A percentile compares a stretch with the other conserved stretches of the same genome.
These are phyloP conservation scores for Euproctis similis DNA, from an alignment of 2,888 invertebrate genomes.

Conservation along the genomic window DNA sequence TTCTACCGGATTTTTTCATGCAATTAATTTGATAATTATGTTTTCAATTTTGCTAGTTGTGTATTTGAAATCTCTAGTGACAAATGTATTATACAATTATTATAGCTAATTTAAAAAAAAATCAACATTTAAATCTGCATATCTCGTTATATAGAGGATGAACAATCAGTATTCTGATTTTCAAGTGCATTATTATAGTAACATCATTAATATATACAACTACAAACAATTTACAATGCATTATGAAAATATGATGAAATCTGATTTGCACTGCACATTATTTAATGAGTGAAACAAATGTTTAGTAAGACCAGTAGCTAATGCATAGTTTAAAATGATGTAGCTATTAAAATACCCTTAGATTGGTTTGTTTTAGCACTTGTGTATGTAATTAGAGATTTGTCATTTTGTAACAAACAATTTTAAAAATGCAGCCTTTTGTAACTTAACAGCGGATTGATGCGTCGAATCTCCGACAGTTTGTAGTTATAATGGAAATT, in stretches of 20 bases:
- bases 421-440: slow-evolving; percentile 35
- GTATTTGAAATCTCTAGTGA: slow-evolving; percentile 39
- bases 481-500: slow-evolving; percentile 64
- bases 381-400: slow-evolving; percentile 64
- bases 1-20: slow-evolving; percentile 34
- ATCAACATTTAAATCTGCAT: no score
- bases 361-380: slow-evolving; percentile 61
- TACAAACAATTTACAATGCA: no score
- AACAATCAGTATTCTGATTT: no score
- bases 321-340: slow-evolving; percentile 40
- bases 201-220: no score
- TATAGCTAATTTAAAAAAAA: no score
- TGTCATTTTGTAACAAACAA: slow-evolving; percentile 53
- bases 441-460: slow-evolving; percentile 39
- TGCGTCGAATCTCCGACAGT: slow-evolving; percentile 65
- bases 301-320: slow-evolving; percentile 67
- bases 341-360: slow-evolving; percentile 55
- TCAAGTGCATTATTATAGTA: no score
- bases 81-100: slow-evolving; percentile 49
- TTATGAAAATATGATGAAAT: no score
- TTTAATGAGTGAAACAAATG: no score
- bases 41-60: slow-evolving; percentile 27
- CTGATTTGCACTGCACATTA: no score
- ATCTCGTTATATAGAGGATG: no score
- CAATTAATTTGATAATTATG: slow-evolving; percentile 31